Conservation (phyloP, 2,797 vertebrate species). For the Trachurus trachurus region DNA sequence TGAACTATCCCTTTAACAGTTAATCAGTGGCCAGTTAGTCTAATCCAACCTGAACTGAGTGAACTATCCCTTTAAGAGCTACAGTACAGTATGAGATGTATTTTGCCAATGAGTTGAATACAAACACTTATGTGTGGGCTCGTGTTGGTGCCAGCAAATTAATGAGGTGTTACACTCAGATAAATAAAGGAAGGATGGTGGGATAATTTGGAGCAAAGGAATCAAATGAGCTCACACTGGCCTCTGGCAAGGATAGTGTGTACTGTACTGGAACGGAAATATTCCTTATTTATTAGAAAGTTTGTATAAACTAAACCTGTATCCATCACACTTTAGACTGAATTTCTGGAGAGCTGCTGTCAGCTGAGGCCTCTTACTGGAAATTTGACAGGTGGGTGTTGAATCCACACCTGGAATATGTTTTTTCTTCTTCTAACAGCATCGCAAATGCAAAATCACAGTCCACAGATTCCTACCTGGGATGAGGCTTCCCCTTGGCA, state of each 20-base stretch:
- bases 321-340: not conserved
- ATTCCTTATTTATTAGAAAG: not conserved
- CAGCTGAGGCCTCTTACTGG: slow-evolving; percentile 11
- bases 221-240: slow-evolving; percentile 13
- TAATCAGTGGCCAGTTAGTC: too few species aligned
- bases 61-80: too few species aligned
- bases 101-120: not conserved
- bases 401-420: slow-evolving; percentile 22
- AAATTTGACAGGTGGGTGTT: slow-evolving; percentile 24
- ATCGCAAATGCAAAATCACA: slow-evolving; percentile 38
- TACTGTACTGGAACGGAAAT: slow-evolving; percentile 7
- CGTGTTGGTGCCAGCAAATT: slow-evolving; percentile 5
- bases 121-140: not conserved
- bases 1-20: too few species aligned
- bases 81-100: not conserved
- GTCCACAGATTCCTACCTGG: slow-evolving; percentile 86
- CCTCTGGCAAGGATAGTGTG: slow-evolving; percentile 1
- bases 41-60: too few species aligned
- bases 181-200: not conserved
- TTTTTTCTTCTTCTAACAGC: not conserved
- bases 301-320: slow-evolving; percentile 31
- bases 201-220: slow-evolving; percentile 11
- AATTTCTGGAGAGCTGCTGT: slow-evolving; percentile 5
- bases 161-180: slow-evolving; percentile 21
- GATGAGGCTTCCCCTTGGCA: slow-evolving; percentile 96